phyloP scores from a whole-genome alignment of 2,888 invertebrate species.

The Lasioglossum morio region DNA sequence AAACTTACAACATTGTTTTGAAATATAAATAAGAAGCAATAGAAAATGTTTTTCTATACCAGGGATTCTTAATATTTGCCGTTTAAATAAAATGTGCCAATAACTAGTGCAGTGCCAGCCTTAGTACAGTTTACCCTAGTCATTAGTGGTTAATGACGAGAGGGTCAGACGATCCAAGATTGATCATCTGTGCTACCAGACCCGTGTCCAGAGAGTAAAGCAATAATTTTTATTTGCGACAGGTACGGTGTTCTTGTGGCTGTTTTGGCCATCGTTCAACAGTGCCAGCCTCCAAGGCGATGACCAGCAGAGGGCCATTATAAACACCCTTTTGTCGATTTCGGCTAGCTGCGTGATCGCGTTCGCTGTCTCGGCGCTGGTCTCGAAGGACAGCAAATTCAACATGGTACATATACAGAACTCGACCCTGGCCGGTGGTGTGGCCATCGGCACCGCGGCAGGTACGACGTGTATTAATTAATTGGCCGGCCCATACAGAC shows the following conservation, averaged over 20 bases:
- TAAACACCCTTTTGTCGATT: slow-evolving; percentile 97
- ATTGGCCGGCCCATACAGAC: neutral
- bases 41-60: too few relatives aligned
- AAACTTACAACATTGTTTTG: too few relatives aligned
- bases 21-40: too few relatives aligned
- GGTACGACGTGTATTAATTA: slow-evolving; percentile 70
- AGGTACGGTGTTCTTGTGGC: slow-evolving; percentile 97
- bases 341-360: slow-evolving; percentile 93
- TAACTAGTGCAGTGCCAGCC: too few relatives aligned
- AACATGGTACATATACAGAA: slow-evolving; percentile 98
- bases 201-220: too few relatives aligned
- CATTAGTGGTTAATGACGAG: too few relatives aligned
- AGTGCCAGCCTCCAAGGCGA: slow-evolving; percentile 90
- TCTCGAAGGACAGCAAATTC: slow-evolving; percentile 91
- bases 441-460: slow-evolving; percentile 94
- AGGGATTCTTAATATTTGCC: too few relatives aligned
- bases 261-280: slow-evolving; percentile 99
- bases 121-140: too few relatives aligned
- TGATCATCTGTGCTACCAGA: too few relatives aligned
- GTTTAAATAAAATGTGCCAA: too few relatives aligned
- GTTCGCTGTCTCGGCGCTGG: slow-evolving; percentile 92
- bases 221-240: neutral
- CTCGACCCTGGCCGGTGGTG: slow-evolving; percentile 96
- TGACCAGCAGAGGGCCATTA: slow-evolving; percentile 92
- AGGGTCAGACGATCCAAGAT: too few relatives aligned